Evolutionary conservation across 1,140 invertebrate species (phyloP).

Genomic region (Neocloeon triangulifer): DNA sequence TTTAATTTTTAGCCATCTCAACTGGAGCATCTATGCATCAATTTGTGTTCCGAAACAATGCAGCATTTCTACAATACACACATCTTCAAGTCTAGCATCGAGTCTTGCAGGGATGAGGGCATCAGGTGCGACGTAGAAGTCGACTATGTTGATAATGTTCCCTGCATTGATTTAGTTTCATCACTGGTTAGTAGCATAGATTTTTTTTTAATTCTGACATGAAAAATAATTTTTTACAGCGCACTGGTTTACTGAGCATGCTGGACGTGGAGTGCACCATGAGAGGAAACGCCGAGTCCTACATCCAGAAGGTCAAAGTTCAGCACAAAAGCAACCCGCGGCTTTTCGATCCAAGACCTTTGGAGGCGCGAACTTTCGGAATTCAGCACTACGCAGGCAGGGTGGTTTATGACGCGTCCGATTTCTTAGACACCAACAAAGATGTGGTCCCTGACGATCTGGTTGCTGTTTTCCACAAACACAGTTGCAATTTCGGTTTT

Average conservation of each 20-base stretch:
- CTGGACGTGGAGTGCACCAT: slow-evolving; percentile 82
- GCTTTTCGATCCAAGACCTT: slow-evolving; percentile 33
- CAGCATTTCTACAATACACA: slow-evolving; percentile 95
- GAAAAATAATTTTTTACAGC: slow-evolving; percentile 17
- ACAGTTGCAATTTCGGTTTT: slow-evolving; percentile 84
- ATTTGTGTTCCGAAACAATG: slow-evolving; percentile 89
- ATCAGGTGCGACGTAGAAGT: slow-evolving; percentile 78
- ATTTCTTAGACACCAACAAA: slow-evolving; percentile 78
- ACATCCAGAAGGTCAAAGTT: slow-evolving; percentile 64
- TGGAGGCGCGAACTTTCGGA: slow-evolving; percentile 48
- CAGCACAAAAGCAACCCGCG: slow-evolving; percentile 59
- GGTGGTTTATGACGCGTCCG: slow-evolving; percentile 70
- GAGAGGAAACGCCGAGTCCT: slow-evolving; percentile 64
- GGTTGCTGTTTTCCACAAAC: slow-evolving; percentile 79
- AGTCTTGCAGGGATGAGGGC: slow-evolving; percentile 82
- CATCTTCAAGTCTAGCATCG: slow-evolving; percentile 84
- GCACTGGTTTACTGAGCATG: slow-evolving; percentile 75
- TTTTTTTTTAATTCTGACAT: slow-evolving; percentile 2
- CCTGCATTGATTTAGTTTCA: slow-evolving; percentile 85
- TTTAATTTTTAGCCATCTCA: slow-evolving; percentile 39
- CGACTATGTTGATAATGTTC: slow-evolving; percentile 87
- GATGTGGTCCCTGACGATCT: slow-evolving; percentile 81
- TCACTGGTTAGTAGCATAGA: slow-evolving; percentile 40
- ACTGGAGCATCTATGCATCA: slow-evolving; percentile 82
- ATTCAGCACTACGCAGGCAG: slow-evolving; percentile 81